Evolutionary conservation across 2,113 vertebrate genomes (phyloP), one percentile per base, ranked within the genome.

Genomic region (Pangasianodon hypophthalmus): DNA sequence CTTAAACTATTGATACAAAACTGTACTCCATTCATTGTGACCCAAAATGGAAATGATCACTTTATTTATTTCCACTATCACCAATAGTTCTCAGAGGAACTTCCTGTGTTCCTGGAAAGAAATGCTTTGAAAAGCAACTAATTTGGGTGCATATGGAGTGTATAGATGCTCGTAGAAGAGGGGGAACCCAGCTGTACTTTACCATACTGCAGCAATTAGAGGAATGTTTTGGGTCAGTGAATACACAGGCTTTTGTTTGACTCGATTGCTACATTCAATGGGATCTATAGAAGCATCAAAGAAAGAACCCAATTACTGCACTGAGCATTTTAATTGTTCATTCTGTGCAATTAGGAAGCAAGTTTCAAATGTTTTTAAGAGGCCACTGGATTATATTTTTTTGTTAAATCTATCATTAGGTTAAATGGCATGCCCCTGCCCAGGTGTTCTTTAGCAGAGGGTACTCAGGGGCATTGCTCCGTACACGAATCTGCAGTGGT

Each of bases 281-380:
- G 92, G 84, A 93, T 90, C 91, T 94, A 95, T 95, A 93, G 93
- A 92, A 87, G 83, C 93, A 91, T 93, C 90, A 95, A 95, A 94
- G 93, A 95, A 96, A 94, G 94, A 94, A 93, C 88, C 95, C 96
- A 96, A 96, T 96, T 96, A 96, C 77, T 94, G 93, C 86, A 88
- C 58, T 19, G 92, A 92, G 91, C 77, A 83, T 94, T 94, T 96
- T 91, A 90, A 95, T 95, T 94, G 95, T 93, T 95, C 90, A 94
- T 64, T 64, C 92, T 88, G 93, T 92, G 94, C 91, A 95, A 96
- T 96, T 95, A 96, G 95, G 90, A 91, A 91, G 90, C 64, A 88
- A 83, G 90, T 94, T 91, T 90, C 92, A 94, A 95, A 94, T 93
- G 88, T 87, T 92, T 92, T 94, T 90, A 95, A 96, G 95, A 94